Conservation (phyloP, 1,140 invertebrate species). For the Zaprionus inermis region DNA sequence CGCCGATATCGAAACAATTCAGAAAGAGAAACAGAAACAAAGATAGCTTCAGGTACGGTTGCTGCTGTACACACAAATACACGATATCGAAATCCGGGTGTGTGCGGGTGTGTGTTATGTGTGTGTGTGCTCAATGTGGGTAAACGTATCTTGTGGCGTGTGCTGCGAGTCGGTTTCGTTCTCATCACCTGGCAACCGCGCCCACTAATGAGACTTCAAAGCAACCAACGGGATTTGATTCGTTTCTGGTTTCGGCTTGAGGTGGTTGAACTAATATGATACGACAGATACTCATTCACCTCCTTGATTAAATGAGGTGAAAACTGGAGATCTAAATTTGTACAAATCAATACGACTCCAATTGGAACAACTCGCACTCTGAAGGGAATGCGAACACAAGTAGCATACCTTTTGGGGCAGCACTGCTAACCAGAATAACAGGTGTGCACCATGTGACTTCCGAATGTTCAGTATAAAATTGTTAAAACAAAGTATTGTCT, state of each 20-base stretch:
- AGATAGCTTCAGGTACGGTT: too few relatives aligned
- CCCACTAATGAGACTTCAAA: conserved; percentile 77
- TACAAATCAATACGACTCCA: conserved; percentile 57
- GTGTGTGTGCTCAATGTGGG: background rate
- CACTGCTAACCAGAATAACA: too few relatives aligned
- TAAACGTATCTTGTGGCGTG: conserved; percentile 8
- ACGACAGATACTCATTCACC: conserved; percentile 38
- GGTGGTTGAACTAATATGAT: conserved; percentile 43
- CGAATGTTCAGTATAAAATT: too few relatives aligned
- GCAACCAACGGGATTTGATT: conserved; percentile 61
- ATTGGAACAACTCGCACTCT: background rate
- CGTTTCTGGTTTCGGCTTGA: conserved; percentile 55
- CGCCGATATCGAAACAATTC: conserved; percentile 42
- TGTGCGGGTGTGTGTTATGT: background rate
- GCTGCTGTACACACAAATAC: background rate
- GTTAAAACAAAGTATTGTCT: too few relatives aligned
- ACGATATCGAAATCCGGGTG: background rate
- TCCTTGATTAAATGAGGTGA: conserved; percentile 67
- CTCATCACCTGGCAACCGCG: conserved; percentile 74
- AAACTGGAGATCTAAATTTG: conserved; percentile 50
- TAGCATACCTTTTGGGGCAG: conserved; percentile 24
- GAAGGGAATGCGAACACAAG: background rate
- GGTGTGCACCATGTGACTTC: too few relatives aligned
- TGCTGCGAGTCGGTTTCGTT: conserved; percentile 13
- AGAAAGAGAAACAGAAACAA: background rate